Evolutionary conservation across 2,888 invertebrate genomes (phyloP).

Genomic region (Cantharis rufa): DNA sequence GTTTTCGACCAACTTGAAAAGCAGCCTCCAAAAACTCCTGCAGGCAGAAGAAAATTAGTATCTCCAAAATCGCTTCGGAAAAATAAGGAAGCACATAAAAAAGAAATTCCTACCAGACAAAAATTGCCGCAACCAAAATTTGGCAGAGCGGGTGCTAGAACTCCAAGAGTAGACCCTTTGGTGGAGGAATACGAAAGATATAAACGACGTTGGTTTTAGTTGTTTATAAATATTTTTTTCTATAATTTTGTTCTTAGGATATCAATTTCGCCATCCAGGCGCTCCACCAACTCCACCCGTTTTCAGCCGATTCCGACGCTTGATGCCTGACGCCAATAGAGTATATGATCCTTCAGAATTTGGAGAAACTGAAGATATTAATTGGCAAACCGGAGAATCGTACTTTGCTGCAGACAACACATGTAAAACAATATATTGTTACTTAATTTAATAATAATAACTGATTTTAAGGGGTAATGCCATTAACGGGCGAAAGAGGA

Average conservation of each 20-base stretch:
- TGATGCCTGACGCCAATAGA: constrained; percentile 7
- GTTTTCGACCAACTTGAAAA: not conserved
- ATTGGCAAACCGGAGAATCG: constrained; percentile 29
- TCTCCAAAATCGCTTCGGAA: not conserved
- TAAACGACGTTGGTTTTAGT: constrained; percentile 1
- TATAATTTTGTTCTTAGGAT: constrained; percentile 13
- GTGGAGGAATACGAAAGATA: constrained; percentile 3
- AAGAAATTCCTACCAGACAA: not conserved
- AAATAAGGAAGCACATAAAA: not conserved
- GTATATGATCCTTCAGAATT: constrained; percentile 33
- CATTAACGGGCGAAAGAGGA: constrained; percentile 4
- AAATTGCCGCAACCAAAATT: not conserved
- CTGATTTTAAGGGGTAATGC: constrained; percentile 8
- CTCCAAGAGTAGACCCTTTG: not conserved
- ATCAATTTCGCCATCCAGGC: constrained; percentile 28
- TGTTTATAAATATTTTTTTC: not conserved
- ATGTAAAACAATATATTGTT: not conserved
- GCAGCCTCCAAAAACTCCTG: not conserved
- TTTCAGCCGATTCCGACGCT: constrained; percentile 33
- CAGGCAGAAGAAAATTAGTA: not conserved
- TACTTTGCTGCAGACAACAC: constrained; percentile 14
- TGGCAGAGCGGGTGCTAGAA: not conserved
- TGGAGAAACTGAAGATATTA: constrained; percentile 28
- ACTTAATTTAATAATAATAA: not conserved
- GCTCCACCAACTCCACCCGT: constrained; percentile 39